These are phyloP conservation scores for Pardalotus punctatus DNA, from an alignment of 2,113 vertebrate species.

Conservation along the genomic window DNA sequence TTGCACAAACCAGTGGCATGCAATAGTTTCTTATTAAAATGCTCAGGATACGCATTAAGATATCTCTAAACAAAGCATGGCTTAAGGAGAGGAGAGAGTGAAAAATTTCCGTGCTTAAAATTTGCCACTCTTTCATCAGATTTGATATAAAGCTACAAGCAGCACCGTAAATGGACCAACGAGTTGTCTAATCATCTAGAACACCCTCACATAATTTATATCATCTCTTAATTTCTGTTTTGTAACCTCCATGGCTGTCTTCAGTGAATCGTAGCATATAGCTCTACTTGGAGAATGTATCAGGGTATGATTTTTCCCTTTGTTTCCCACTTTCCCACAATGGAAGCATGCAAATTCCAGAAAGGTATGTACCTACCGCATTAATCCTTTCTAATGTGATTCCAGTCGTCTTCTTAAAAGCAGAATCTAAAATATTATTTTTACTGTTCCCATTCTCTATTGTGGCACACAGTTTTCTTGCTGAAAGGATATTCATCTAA, in stretches of 20 bases:
- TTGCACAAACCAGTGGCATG: constrained; percentile 46
- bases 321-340: neutral
- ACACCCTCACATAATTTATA: neutral
- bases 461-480: neutral
- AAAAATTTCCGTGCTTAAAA: neutral
- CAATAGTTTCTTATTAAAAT: constrained; percentile 37
- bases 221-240: neutral
- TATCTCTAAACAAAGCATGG: neutral
- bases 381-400: neutral
- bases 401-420: neutral
- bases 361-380: neutral
- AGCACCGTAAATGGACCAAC: neutral
- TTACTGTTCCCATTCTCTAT: neutral
- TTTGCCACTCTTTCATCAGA: neutral
- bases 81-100: neutral
- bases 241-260: neutral
- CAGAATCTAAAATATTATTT: neutral
- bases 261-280: neutral
- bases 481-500: neutral
- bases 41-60: neutral
- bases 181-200: constrained; percentile 20
- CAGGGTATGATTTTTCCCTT: neutral
- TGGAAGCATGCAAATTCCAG: neutral
- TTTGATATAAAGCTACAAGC: neutral
- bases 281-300: neutral